These are phyloP conservation scores for Cydia strobilella DNA, from an alignment of 1,140 invertebrate species.

Conservation along the genomic window DNA sequence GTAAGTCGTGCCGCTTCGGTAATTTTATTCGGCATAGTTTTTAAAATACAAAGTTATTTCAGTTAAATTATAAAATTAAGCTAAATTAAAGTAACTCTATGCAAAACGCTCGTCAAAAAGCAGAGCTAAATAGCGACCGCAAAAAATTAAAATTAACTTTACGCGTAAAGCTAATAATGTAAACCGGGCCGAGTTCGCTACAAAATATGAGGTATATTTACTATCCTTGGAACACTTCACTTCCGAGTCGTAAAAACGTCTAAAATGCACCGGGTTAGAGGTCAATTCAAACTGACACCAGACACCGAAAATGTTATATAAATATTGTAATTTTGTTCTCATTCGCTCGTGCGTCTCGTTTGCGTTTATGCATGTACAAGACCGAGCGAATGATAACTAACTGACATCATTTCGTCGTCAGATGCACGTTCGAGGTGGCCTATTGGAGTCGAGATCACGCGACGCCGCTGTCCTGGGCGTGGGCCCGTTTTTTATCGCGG, in stretches of 20 bases:
- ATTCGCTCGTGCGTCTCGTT: too few relatives aligned
- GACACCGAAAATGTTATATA: too few relatives aligned
- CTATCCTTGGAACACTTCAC: slow-evolving; percentile 45
- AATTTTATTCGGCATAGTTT: too few relatives aligned
- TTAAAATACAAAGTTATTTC: too few relatives aligned
- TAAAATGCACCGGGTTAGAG: not conserved
- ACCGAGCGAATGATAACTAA: too few relatives aligned
- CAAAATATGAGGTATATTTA: slow-evolving; percentile 75
- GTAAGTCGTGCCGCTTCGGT: not conserved
- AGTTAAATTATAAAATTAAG: slow-evolving; percentile 31
- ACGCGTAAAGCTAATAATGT: slow-evolving; percentile 39
- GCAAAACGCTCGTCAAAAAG: not conserved
- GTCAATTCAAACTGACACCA: not conserved
- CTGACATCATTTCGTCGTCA: slow-evolving; percentile 34
- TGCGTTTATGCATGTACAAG: too few relatives aligned
- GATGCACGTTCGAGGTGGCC: slow-evolving; percentile 66
- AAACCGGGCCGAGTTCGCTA: slow-evolving; percentile 44
- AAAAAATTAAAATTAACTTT: slow-evolving; percentile 41
- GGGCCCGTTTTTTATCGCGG: slow-evolving; percentile 80
- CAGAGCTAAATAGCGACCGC: slow-evolving; percentile 37
- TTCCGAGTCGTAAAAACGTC: slow-evolving; percentile 6
- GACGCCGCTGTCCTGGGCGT: slow-evolving; percentile 79
- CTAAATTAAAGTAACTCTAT: not conserved
- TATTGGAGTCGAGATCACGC: slow-evolving; percentile 71
- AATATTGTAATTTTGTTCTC: too few relatives aligned